Conservation (phyloP, 2,797 vertebrate species). For the Sebastolobus alascanus region DNA sequence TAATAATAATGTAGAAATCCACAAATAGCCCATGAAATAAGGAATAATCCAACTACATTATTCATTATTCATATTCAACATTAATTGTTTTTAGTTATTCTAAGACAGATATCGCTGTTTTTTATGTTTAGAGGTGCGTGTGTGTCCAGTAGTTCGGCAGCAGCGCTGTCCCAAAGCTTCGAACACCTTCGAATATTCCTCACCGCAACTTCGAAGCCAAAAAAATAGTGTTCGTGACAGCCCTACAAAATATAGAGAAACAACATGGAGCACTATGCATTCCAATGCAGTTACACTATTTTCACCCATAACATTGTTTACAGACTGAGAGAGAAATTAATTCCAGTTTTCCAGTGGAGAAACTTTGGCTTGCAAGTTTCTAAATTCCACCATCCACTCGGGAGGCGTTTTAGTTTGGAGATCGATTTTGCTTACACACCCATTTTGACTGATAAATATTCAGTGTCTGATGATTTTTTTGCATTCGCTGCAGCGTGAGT, state of each 20-base stretch:
- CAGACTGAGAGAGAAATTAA: slow-evolving; percentile 11
- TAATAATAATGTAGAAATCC: too few relatives aligned
- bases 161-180: too few relatives aligned
- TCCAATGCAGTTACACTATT: background rate
- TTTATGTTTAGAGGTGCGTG: too few relatives aligned
- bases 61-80: too few relatives aligned
- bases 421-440: slow-evolving; percentile 25
- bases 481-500: slow-evolving; percentile 26
- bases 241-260: background rate
- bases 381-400: slow-evolving; percentile 11
- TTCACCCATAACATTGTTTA: slow-evolving; percentile 10
- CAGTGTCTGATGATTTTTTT: slow-evolving; percentile 37
- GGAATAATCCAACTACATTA: too few relatives aligned
- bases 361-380: slow-evolving; percentile 10
- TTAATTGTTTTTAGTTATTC: too few relatives aligned
- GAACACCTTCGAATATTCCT: too few relatives aligned
- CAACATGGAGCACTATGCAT: background rate
- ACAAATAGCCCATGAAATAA: too few relatives aligned
- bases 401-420: slow-evolving; percentile 10
- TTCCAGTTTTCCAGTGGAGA: slow-evolving; percentile 22
- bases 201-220: too few relatives aligned
- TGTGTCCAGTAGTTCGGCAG: too few relatives aligned
- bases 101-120: too few relatives aligned
- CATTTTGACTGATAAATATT: slow-evolving; percentile 50
- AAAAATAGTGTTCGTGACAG: too few relatives aligned